Percentiles rank a stretch among this genome's conserved stretches.
These are phyloP conservation scores for Ornithoptera alexandrae DNA, from an alignment of 2,888 invertebrate species.

Conservation along the genomic window DNA sequence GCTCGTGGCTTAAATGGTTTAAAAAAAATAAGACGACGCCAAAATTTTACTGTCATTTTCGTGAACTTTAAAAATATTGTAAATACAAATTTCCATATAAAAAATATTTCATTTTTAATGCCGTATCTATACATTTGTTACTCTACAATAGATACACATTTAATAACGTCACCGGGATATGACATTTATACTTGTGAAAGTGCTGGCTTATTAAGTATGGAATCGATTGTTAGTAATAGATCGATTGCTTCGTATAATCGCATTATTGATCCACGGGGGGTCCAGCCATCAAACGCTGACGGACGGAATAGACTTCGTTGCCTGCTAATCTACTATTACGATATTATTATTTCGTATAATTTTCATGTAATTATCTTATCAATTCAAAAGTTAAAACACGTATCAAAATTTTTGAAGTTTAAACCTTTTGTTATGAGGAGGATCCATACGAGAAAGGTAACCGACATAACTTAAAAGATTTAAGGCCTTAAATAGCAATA, in stretches of 20 bases:
- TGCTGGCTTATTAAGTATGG: constrained; percentile 58
- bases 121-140: constrained; percentile 1
- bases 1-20: no score
- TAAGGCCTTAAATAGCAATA: no score
- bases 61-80: no score
- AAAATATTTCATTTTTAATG: background rate
- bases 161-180: constrained; percentile 61
- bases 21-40: no score
- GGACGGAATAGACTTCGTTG: background rate
- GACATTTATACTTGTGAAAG: constrained; percentile 76
- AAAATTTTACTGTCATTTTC: no score
- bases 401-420: background rate
- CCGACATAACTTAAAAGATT: no score
- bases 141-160: constrained; percentile 48
- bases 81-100: no score
- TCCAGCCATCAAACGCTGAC: constrained; percentile 37
- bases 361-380: background rate
- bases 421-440: background rate
- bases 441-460: no score
- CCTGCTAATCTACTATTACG: constrained; percentile 9
- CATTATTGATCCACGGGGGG: constrained; percentile 66
- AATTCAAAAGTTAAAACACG: no score
- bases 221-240: constrained; percentile 63
- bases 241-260: constrained; percentile 62
- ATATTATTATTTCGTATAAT: background rate